phyloP scores from a whole-genome alignment of 1,140 invertebrate genomes.

The Amyelois transitella region DNA sequence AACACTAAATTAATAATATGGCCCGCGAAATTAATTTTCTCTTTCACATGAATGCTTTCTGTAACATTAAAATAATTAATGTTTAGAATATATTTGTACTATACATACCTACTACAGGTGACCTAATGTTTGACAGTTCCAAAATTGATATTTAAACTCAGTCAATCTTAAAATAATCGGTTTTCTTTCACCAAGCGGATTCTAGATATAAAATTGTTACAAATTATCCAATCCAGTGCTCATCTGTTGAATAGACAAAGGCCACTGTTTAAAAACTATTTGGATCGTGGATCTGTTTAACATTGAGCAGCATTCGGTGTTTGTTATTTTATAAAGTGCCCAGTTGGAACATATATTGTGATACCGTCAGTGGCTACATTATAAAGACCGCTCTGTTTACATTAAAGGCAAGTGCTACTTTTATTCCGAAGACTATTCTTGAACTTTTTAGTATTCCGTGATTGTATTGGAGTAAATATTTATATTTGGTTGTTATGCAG shows the following conservation, averaged over 20 bases:
- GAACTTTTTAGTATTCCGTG: slow-evolving; percentile 29
- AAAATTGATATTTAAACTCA: no score
- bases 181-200: no score
- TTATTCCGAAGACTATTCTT: slow-evolving; percentile 37
- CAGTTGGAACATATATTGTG: slow-evolving; percentile 63
- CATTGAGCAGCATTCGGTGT: slow-evolving; percentile 54
- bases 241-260: slow-evolving; percentile 58
- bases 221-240: neutral
- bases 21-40: no score
- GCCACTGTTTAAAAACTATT: slow-evolving; percentile 32
- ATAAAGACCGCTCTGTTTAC: slow-evolving; percentile 54
- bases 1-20: neutral
- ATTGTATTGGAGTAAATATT: slow-evolving; percentile 60
- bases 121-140: no score
- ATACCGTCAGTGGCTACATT: slow-evolving; percentile 43
- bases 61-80: neutral
- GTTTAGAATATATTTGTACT: no score
- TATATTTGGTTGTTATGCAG: slow-evolving; percentile 27
- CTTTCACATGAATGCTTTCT: neutral
- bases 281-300: slow-evolving; percentile 44
- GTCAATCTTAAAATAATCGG: no score
- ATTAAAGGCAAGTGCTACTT: slow-evolving; percentile 34
- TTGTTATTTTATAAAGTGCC: slow-evolving; percentile 67
- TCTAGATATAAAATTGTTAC: neutral
- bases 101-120: no score